Percentiles rank a stretch among this genome's conserved stretches.
Evolutionary conservation across 2,888 invertebrate species (phyloP).

Genomic region (Parapristionchus giblindavisi): DNA sequence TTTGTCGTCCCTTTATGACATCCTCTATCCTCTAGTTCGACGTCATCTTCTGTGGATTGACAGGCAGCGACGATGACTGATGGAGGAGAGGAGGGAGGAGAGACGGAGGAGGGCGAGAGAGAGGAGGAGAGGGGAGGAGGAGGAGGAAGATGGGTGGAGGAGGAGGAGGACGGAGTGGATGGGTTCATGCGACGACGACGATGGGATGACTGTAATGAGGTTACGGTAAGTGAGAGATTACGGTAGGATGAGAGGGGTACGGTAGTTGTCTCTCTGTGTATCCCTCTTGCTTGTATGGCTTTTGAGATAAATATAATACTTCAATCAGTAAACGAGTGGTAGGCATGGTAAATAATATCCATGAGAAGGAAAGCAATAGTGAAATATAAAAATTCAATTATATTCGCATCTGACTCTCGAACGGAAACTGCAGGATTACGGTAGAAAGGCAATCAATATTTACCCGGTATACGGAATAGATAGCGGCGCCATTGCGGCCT

Average conservation of each 20-base stretch:
- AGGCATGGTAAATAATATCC: too few relatives aligned
- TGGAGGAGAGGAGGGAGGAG: conserved; percentile 25
- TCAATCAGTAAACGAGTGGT: too few relatives aligned
- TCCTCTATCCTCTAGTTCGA: not conserved
- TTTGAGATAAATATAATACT: too few relatives aligned
- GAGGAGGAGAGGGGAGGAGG: not conserved
- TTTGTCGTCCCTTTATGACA: conserved; percentile 1
- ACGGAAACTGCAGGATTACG: conserved; percentile 33
- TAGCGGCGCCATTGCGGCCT: conserved; percentile 96
- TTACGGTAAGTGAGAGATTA: too few relatives aligned
- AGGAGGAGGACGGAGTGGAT: not conserved
- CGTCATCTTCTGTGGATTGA: not conserved
- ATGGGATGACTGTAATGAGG: not conserved
- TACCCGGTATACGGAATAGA: conserved; percentile 96
- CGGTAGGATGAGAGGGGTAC: too few relatives aligned
- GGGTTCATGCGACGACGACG: conserved; percentile 24
- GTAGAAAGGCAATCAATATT: conserved; percentile 34
- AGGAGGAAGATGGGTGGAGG: not conserved
- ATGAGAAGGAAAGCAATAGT: too few relatives aligned
- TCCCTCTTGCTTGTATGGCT: too few relatives aligned
- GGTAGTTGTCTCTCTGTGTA: too few relatives aligned
- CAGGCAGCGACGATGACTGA: not conserved
- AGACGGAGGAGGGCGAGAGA: conserved; percentile 1
- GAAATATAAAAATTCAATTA: too few relatives aligned
- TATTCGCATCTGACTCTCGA: conserved; percentile 27